Base-by-base conservation (phyloP, 2,113 vertebrate species). In the Laterallus jamaicensis region DNA sequence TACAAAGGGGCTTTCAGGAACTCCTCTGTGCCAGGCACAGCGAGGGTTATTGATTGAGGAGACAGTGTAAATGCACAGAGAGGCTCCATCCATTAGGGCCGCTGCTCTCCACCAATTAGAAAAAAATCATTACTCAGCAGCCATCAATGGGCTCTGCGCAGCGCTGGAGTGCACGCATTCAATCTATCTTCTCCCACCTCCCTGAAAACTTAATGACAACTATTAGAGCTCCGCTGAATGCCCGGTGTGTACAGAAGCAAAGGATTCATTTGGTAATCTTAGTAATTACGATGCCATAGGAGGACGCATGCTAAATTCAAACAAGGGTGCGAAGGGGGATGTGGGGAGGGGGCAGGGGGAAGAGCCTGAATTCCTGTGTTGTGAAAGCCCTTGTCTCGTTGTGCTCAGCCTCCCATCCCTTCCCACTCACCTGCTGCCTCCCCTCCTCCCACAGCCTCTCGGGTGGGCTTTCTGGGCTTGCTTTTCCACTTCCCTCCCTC, bases 91-190 rank as follows among this genome's bases (percentile, higher is more conserved):
- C 98, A 98, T 98, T 98, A 98, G 97, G 97, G 96, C 97, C 84
- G 97, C 97, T 96, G 97, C 98, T 98, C 97, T 98, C 98, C 98
- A 97, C 97, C 98, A 98, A 98, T 98, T 98, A 98, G 98, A 98
- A 98, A 97, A 98, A 98, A 98, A 98, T 98, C 98, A 98, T 98
- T 98, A 98, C 98, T 98, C 98, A 98, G 98, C 97, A 98, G 98
- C 98, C 97, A 97, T 98, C 98, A 97, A 97, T 97, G 97, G 98
- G 97, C 97, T 97, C 96, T 95, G 97, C 77, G 84, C 97, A 97
- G 97, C 60, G 89, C 95, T 92, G 96, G 97, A 98, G 98, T 96
- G 97, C 97, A 91, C 89, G 96, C 94, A 95, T 97, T 98, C 97
- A 86, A 98, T 98, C 93, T 84, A 68, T 97, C 96, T 97, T 97